phyloP scores from a whole-genome alignment of 2,113 vertebrate genomes.

The Lota lota region DNA sequence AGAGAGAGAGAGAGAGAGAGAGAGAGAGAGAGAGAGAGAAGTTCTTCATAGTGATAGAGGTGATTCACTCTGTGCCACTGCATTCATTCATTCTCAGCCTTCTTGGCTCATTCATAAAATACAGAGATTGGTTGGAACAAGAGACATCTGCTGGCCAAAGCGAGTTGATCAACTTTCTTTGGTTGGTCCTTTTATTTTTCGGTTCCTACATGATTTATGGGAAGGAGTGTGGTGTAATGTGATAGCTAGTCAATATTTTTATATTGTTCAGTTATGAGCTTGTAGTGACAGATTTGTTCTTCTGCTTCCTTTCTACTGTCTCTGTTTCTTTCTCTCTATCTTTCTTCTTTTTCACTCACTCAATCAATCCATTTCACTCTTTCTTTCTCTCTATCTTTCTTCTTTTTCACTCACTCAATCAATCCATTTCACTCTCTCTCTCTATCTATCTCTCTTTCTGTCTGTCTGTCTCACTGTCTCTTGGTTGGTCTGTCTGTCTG shows the following conservation, averaged over 20 bases:
- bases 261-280: too few relatives aligned
- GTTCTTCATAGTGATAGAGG: not conserved
- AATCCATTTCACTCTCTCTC: not conserved
- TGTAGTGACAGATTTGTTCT: not conserved
- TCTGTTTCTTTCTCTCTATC: conserved; percentile 8
- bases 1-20: too few relatives aligned
- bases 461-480: conserved; percentile 1
- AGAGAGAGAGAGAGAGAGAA: too few relatives aligned
- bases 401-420: not conserved
- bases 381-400: not conserved
- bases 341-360: conserved; percentile 8
- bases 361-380: too few relatives aligned
- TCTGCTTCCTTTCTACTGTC: conserved; percentile 17
- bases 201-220: not conserved
- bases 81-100: not conserved
- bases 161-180: conserved; percentile 10
- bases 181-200: conserved; percentile 14
- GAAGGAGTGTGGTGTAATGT: too few relatives aligned
- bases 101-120: conserved; percentile 66
- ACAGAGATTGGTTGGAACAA: conserved; percentile 32
- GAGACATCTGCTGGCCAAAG: conserved; percentile 68
- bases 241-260: too few relatives aligned
- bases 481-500: conserved; percentile 12
- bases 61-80: not conserved
- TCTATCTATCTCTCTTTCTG: conserved; percentile 11